Evolutionary conservation across 2,888 invertebrate genomes (phyloP).

Genomic region (Portevinia maculata): DNA sequence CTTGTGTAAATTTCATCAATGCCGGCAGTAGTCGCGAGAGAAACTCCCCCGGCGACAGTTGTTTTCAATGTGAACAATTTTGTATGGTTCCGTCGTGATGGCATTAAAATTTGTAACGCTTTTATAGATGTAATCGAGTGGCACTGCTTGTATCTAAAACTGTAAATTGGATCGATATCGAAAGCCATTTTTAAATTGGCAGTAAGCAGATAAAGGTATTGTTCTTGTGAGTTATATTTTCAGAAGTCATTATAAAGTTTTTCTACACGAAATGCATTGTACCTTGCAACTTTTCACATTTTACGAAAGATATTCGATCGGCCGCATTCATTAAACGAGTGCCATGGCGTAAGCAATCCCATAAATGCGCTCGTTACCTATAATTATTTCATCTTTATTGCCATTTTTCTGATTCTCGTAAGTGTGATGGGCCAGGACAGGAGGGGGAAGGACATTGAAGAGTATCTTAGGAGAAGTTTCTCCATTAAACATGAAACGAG

Average conservation of each 20-base stretch:
- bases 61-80: slow-evolving; percentile 73
- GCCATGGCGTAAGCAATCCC: slow-evolving; percentile 64
- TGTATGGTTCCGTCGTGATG: slow-evolving; percentile 79
- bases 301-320: background rate
- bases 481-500: slow-evolving; percentile 76
- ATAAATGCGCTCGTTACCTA: slow-evolving; percentile 72
- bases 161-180: slow-evolving; percentile 25
- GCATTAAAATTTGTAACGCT: slow-evolving; percentile 81
- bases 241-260: too few relatives aligned
- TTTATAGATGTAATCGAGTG: slow-evolving; percentile 50
- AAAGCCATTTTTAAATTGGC: slow-evolving; percentile 19
- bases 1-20: slow-evolving; percentile 58
- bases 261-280: too few relatives aligned
- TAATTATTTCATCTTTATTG: slow-evolving; percentile 73
- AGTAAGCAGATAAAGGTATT: too few relatives aligned
- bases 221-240: too few relatives aligned
- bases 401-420: slow-evolving; percentile 50
- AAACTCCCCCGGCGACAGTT: slow-evolving; percentile 68
- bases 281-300: slow-evolving; percentile 1
- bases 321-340: slow-evolving; percentile 58
- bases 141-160: background rate
- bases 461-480: slow-evolving; percentile 72
- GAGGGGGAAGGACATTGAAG: slow-evolving; percentile 25
- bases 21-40: slow-evolving; percentile 26
- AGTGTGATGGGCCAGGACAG: background rate